These are phyloP conservation scores for Eumeta japonica DNA, from an alignment of 1,140 invertebrate species.

Conservation along the genomic window DNA sequence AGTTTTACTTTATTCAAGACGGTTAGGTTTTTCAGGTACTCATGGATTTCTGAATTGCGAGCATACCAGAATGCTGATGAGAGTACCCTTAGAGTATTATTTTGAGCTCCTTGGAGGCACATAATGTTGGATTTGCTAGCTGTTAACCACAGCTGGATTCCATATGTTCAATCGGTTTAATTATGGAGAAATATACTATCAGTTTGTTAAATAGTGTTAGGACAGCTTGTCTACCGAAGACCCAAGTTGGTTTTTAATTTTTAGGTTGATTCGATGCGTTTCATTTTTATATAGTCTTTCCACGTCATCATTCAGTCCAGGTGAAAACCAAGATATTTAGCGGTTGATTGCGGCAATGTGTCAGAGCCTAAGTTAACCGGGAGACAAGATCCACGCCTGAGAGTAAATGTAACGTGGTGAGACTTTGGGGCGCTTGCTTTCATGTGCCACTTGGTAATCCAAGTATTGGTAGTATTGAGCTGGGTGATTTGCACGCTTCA, in stretches of 20 bases:
- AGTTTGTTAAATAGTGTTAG: constrained; percentile 1
- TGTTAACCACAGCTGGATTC: constrained; percentile 1
- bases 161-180: constrained; percentile 3
- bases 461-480: neutral
- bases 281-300: constrained; percentile 1
- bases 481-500: no score
- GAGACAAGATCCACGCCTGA: constrained; percentile 2
- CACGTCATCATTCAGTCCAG: constrained; percentile 1
- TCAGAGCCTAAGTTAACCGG: neutral
- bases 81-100: no score
- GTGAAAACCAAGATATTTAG: constrained; percentile 3
- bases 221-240: constrained; percentile 1
- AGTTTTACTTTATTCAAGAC: neutral
- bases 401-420: constrained; percentile 2
- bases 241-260: constrained; percentile 2
- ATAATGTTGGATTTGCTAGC: no score
- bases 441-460: constrained; percentile 1
- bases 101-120: no score
- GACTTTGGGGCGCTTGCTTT: no score
- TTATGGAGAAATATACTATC: constrained; percentile 2
- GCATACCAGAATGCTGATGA: no score
- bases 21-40: no score
- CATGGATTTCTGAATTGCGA: neutral
- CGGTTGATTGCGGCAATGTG: constrained; percentile 1
- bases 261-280: neutral